These are phyloP conservation scores for Aplidium turbinatum DNA, from an alignment of 23 tunicate genomes.

Conservation along the genomic window DNA sequence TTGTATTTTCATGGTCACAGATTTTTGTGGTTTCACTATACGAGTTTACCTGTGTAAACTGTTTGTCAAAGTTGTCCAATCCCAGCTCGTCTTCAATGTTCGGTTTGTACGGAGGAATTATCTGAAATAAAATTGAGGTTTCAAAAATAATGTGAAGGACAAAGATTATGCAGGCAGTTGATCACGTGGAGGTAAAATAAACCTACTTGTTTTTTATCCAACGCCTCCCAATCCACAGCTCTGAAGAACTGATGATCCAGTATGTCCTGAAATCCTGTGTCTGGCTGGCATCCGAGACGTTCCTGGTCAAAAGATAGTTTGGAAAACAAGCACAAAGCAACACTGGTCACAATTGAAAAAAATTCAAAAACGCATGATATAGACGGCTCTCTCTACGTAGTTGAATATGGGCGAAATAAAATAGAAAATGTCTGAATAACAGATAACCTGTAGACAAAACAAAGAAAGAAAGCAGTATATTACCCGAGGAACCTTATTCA, in stretches of 20 bases:
- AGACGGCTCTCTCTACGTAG: too few species aligned
- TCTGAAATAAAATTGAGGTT: conserved; percentile 6
- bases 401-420: too few species aligned
- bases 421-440: too few species aligned
- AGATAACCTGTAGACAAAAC: too few species aligned
- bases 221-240: conserved; percentile 80
- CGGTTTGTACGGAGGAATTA: conserved; percentile 94
- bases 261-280: conserved; percentile 92
- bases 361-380: too few species aligned
- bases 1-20: too few species aligned
- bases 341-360: too few species aligned
- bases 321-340: too few species aligned
- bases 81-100: conserved; percentile 89
- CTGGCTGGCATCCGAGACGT: conserved; percentile 88
- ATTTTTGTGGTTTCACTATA: too few species aligned
- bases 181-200: too few species aligned
- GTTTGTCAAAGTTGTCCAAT: conserved; percentile 95
- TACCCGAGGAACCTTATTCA: conserved; percentile 85
- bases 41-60: conserved; percentile 84
- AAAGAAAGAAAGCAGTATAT: too few species aligned
- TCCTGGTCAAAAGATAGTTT: too few species aligned
- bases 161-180: neutral
- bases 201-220: conserved; percentile 67
- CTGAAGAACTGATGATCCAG: conserved; percentile 81
- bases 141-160: neutral